A percentile compares a stretch with the other conserved stretches of the same genome.
These are phyloP conservation scores for Dallia pectoralis DNA, from an alignment of 2,797 vertebrate species.

Conservation along the genomic window DNA sequence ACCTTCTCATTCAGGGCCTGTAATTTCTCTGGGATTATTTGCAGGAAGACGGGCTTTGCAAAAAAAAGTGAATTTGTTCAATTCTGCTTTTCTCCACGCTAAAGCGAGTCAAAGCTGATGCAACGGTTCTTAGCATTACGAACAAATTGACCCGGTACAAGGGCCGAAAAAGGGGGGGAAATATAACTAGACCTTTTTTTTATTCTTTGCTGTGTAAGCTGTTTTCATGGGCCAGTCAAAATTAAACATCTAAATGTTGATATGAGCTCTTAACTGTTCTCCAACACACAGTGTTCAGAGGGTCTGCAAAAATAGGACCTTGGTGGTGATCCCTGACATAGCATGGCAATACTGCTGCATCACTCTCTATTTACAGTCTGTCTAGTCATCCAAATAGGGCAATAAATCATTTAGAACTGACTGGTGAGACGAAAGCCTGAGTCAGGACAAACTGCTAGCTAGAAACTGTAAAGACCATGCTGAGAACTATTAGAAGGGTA, in stretches of 20 bases:
- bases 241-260: constrained; percentile 8
- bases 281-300: no score
- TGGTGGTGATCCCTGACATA: no score
- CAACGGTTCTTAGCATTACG: constrained; percentile 23
- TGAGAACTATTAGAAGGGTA: background rate
- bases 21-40: constrained; percentile 66
- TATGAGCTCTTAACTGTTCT: background rate
- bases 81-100: constrained; percentile 33
- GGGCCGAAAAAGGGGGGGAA: background rate
- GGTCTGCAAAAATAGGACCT: no score
- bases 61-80: constrained; percentile 53
- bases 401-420: constrained; percentile 35
- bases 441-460: constrained; percentile 16
- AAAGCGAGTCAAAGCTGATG: constrained; percentile 25
- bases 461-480: background rate
- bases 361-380: constrained; percentile 7
- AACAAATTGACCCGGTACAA: background rate
- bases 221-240: constrained; percentile 16
- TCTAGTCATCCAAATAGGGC: constrained; percentile 24
- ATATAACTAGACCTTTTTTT: background rate
- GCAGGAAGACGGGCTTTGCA: constrained; percentile 65
- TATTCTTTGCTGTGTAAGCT: constrained; percentile 17
- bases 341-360: background rate
- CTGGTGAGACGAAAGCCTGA: constrained; percentile 24
- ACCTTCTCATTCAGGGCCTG: constrained; percentile 77